These are phyloP conservation scores for Neoniphon sammara DNA, from an alignment of 2,797 vertebrate genomes.

Conservation along the genomic window DNA sequence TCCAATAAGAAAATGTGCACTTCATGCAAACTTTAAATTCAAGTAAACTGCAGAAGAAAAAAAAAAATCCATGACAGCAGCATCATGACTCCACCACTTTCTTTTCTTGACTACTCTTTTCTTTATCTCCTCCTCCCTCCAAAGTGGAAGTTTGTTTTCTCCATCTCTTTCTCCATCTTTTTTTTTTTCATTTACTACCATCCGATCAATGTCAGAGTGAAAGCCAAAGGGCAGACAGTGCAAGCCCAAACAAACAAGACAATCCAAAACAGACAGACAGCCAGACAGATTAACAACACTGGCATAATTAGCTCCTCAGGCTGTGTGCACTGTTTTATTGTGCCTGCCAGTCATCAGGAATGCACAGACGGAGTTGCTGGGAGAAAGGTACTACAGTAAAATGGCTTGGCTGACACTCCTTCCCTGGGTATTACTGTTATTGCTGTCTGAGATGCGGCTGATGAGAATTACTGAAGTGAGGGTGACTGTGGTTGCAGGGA, in stretches of 20 bases:
- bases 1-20: too few relatives aligned
- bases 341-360: slow-evolving; percentile 44
- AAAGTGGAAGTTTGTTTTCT: too few relatives aligned
- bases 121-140: too few relatives aligned
- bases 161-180: too few relatives aligned
- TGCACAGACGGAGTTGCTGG: slow-evolving; percentile 24
- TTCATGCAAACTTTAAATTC: too few relatives aligned
- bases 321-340: slow-evolving; percentile 45
- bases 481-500: slow-evolving; percentile 9
- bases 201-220: slow-evolving; percentile 31
- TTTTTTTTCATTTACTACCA: slow-evolving; percentile 9
- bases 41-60: too few relatives aligned
- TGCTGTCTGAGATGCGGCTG: slow-evolving; percentile 35
- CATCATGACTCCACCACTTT: too few relatives aligned
- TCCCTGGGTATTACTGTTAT: slow-evolving; percentile 36
- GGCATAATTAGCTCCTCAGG: slow-evolving; percentile 61
- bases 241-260: slow-evolving; percentile 55
- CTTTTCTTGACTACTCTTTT: too few relatives aligned
- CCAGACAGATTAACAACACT: slow-evolving; percentile 57
- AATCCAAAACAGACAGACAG: slow-evolving; percentile 47
- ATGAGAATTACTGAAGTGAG: slow-evolving; percentile 1
- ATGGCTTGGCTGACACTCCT: slow-evolving; percentile 18
- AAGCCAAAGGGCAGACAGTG: slow-evolving; percentile 57
- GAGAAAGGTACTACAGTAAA: slow-evolving; percentile 27
- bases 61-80: too few relatives aligned